A percentile compares a stretch with the other conserved stretches of the same genome.
These are phyloP conservation scores for Etia nguti DNA, from an alignment of 2,113 vertebrate genomes.

Conservation along the genomic window DNA sequence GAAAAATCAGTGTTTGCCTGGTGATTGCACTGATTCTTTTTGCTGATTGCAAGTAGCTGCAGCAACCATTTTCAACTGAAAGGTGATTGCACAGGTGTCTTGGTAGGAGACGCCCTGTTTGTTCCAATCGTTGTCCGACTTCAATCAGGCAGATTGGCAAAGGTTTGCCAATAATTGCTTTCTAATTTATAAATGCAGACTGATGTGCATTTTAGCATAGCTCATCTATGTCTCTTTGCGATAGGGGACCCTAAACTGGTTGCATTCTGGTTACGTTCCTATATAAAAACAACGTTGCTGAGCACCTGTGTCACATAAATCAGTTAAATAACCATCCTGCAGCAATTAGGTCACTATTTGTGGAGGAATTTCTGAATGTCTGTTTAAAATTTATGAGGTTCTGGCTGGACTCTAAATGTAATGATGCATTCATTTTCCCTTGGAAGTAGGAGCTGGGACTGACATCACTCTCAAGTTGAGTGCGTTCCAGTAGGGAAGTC, in stretches of 20 bases:
- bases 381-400: neutral
- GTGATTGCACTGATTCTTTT: rapidly evolving
- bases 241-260: too few relatives aligned
- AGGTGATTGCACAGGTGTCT: neutral
- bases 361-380: neutral
- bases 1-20: rapidly evolving
- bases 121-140: neutral
- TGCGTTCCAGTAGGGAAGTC: neutral
- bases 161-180: too few relatives aligned
- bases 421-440: neutral
- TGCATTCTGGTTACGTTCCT: too few relatives aligned
- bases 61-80: neutral
- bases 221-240: too few relatives aligned
- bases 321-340: neutral
- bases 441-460: neutral
- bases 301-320: neutral
- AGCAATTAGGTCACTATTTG: neutral
- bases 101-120: neutral
- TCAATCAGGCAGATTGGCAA: too few relatives aligned
- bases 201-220: too few relatives aligned
- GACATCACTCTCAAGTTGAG: neutral
- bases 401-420: neutral
- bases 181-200: too few relatives aligned
- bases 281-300: rapidly evolving
- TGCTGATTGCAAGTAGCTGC: neutral